Evolutionary conservation across 2,888 invertebrate genomes (phyloP).

Genomic region (Euproctis similis): DNA sequence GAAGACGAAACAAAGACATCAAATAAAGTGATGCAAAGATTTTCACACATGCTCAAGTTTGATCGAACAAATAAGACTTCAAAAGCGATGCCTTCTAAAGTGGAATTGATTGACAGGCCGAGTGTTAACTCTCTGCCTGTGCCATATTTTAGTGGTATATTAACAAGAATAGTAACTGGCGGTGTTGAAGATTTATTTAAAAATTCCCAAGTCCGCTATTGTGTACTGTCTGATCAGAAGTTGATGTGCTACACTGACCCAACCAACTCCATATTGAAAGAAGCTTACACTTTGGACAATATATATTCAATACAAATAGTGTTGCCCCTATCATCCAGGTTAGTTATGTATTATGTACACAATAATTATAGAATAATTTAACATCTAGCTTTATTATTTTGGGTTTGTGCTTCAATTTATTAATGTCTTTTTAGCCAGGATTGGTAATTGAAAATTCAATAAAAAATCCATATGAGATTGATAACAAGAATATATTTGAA

Average conservation of each 20-base stretch:
- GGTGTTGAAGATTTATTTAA: slow-evolving; percentile 84
- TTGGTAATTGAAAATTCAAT: too few species aligned
- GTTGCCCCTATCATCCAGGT: slow-evolving; percentile 70
- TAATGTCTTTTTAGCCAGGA: too few species aligned
- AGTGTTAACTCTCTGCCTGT: slow-evolving; percentile 58
- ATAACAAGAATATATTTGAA: too few species aligned
- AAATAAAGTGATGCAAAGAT: slow-evolving; percentile 52
- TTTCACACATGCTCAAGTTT: slow-evolving; percentile 64
- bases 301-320: slow-evolving; percentile 80
- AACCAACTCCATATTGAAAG: slow-evolving; percentile 80
- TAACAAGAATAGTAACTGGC: slow-evolving; percentile 76
- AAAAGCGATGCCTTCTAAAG: slow-evolving; percentile 35
- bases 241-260: slow-evolving; percentile 84
- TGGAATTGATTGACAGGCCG: slow-evolving; percentile 66
- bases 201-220: slow-evolving; percentile 84
- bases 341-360: too few species aligned
- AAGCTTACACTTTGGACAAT: slow-evolving; percentile 80
- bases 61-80: slow-evolving; percentile 54
- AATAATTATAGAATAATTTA: too few species aligned
- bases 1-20: slow-evolving; percentile 37
- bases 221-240: slow-evolving; percentile 82
- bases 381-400: too few species aligned
- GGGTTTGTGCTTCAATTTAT: too few species aligned
- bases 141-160: slow-evolving; percentile 76
- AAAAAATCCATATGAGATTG: too few species aligned